Base-by-base conservation (phyloP, 2,888 invertebrate species). In the Uloborus plumipes region DNA sequence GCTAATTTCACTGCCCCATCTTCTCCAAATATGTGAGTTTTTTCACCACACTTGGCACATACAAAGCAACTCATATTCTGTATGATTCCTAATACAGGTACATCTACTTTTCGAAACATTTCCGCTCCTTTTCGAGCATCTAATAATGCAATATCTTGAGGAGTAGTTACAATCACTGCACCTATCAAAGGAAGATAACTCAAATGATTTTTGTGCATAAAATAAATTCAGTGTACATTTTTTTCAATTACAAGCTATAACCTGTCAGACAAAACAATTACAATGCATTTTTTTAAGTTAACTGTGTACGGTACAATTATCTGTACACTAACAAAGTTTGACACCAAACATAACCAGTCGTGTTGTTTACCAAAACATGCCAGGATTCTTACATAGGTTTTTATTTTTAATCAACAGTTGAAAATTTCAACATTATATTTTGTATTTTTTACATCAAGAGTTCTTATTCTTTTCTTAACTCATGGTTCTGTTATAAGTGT, bases 151-250 rank as follows among this genome's bases (percentile, higher is more conserved):
- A 96, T 94, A 73, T 92, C 92, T 89, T 98, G 98, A 0, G 98
- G 97, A 0, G 97, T 98, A 13, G 97, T 96, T 0, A 98, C 95
- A 66, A 98, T 90, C n/a, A 98, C 88, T 6, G 94, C 95, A 20
- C 95, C 94, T 93, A 88, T 62, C 26, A 26, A 26, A 2, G 26
- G 88, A 67, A 18, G 9, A 39, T 6, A 39, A 9, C 9, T 1
- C 7, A 9, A 7, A 9, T 39, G 39, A 9, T 39, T 39, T 39
- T 39, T 39, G 39, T 39, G 9, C 9, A 39, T 39, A 39, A 39
- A 39, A 7, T 39, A 7, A 39, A 1, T 39, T 7, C 3, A 9
- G 11, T 39, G 39, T 39, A 11, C 39, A 7, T 39, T 39, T 9
- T 39, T 11, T 6, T 39, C 11, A 39, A n/a, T 39, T 39, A 39